Evolutionary conservation across 2,888 invertebrate species (phyloP).

Genomic region (Heliconius ismenius): DNA sequence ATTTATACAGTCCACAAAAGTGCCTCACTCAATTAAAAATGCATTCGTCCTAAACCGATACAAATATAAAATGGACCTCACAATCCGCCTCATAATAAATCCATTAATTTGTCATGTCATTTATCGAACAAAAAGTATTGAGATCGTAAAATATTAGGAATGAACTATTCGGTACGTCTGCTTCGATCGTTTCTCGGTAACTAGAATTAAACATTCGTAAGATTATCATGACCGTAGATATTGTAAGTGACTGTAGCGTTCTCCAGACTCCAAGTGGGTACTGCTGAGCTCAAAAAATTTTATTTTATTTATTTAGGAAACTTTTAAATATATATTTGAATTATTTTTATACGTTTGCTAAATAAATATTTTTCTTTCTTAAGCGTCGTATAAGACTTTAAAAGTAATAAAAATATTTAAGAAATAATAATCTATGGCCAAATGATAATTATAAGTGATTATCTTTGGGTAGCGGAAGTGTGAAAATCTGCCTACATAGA

Average conservation of each 20-base stretch:
- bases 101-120: slow-evolving; percentile 83
- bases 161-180: slow-evolving; percentile 58
- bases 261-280: slow-evolving; percentile 51
- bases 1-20: slow-evolving; percentile 80
- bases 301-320: too few species aligned
- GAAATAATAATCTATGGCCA: too few species aligned
- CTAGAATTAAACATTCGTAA: slow-evolving; percentile 69
- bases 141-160: slow-evolving; percentile 62
- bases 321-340: too few species aligned
- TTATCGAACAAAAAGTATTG: slow-evolving; percentile 69
- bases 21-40: slow-evolving; percentile 82
- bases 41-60: slow-evolving; percentile 79
- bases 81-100: slow-evolving; percentile 79
- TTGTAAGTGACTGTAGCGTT: slow-evolving; percentile 67
- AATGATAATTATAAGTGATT: too few species aligned
- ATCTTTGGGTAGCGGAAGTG: too few species aligned
- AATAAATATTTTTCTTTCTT: too few species aligned
- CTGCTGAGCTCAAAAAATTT: slow-evolving; percentile 52
- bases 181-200: slow-evolving; percentile 66
- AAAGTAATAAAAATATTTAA: too few species aligned
- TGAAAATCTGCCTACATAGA: too few species aligned
- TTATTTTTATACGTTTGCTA: too few species aligned
- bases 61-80: slow-evolving; percentile 70
- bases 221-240: slow-evolving; percentile 72
- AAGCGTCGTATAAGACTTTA: too few species aligned